phyloP scores from a whole-genome alignment of 2,888 invertebrate genomes.

The Nomada lathburiana region DNA sequence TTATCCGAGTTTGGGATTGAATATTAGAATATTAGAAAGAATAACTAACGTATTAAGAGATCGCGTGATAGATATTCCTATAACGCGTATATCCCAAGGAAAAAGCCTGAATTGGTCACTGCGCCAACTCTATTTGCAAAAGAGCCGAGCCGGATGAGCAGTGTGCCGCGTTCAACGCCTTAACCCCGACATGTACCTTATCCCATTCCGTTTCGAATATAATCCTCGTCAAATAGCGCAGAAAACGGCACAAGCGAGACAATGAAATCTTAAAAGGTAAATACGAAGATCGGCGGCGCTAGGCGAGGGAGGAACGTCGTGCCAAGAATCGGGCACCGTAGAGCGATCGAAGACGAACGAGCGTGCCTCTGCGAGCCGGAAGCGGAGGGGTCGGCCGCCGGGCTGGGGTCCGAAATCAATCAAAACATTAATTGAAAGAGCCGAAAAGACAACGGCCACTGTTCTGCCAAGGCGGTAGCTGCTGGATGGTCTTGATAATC shows the following conservation, averaged over 20 bases:
- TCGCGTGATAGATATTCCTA: too few relatives aligned
- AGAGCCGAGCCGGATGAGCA: not conserved
- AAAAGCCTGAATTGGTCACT: too few relatives aligned
- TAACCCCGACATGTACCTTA: not conserved
- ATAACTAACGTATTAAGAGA: too few relatives aligned
- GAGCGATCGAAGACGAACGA: slow-evolving; percentile 35
- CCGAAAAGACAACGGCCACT: slow-evolving; percentile 82
- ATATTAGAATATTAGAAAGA: too few relatives aligned
- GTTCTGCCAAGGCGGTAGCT: slow-evolving; percentile 78
- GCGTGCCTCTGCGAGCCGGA: slow-evolving; percentile 17
- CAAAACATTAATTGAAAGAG: slow-evolving; percentile 85
- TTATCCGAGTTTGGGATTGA: too few relatives aligned
- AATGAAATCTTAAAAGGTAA: slow-evolving; percentile 45
- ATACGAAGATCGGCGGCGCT: slow-evolving; percentile 50
- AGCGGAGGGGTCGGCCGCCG: slow-evolving; percentile 54
- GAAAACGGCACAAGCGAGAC: slow-evolving; percentile 15
- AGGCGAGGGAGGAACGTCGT: not conserved
- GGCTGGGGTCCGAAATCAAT: slow-evolving; percentile 82
- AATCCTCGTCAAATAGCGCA: slow-evolving; percentile 27
- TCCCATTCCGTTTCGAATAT: not conserved
- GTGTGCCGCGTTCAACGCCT: too few relatives aligned
- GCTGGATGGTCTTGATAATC: slow-evolving; percentile 82
- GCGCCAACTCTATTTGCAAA: not conserved
- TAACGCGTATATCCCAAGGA: too few relatives aligned
- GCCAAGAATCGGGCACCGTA: slow-evolving; percentile 37